Evolutionary conservation across 2,797 vertebrate species (phyloP), one percentile per base, ranked within the genome.

Genomic region (Aplochiton taeniatus): DNA sequence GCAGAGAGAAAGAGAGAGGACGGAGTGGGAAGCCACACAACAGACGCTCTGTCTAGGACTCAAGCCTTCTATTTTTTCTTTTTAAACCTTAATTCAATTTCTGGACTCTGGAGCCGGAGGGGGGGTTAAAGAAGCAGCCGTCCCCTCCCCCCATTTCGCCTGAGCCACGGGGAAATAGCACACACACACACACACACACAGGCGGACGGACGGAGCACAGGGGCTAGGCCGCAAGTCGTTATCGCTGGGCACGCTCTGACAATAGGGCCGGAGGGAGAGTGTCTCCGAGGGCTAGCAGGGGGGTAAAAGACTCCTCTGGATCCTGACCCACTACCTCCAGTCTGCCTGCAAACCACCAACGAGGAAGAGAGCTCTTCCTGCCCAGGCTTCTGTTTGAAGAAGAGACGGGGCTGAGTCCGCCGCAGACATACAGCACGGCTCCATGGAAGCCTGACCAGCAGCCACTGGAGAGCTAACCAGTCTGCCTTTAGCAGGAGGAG

Each of bases 141-240:
- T 74, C 70, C 67, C 64, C 60, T 48, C n/a, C 77, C 76, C 77
- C 76, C 77, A 82, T 74, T 58, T 80, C 1, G 70, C 73, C 70
- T 72, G 61, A 78, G 77, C 80, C 69, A 70, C 16, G 56, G 74
- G 78, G 62, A 82, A 83, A 76, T 58, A 79, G 67, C 61, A 6
- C 64, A 65, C 68, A 70, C 60, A 49, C 56, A 51, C 41, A 31
- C 63, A 68, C 66, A 70, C 65, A 48, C 58, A 65, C 4, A 55
- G 51, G 63, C 61, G 75, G 77, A 81, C 73, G 81, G 76, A 79
- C 63, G 69, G 55, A 71, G 56, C 74, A 67, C 63, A 69, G 74
- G 31, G 74, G 72, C 76, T 85, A 86, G 90, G 87, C 89, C 87
- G 74, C 89, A 74, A 88, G 84, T 83, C 84, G 83, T 85, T 86